Conservation (phyloP, 2,113 vertebrate genomes). For the Scolopax mira region DNA sequence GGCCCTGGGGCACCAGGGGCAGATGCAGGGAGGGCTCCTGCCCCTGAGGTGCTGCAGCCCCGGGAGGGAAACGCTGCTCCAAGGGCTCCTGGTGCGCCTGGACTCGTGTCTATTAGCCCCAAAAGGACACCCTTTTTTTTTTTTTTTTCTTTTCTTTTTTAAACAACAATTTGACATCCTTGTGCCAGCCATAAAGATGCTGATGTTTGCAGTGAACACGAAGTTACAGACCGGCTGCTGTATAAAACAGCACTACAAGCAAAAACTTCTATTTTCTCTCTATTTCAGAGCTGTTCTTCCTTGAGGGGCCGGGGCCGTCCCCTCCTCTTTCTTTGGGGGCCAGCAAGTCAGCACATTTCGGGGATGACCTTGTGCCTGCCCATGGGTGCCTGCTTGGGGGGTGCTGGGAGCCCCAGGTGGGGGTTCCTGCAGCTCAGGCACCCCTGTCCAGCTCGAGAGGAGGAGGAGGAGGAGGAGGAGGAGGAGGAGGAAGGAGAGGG, state of each 20-base stretch:
- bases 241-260: not conserved
- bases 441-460: accelerated
- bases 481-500: not conserved
- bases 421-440: not conserved
- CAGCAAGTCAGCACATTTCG: accelerated
- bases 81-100: too few species aligned
- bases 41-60: not conserved
- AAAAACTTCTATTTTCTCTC: not conserved
- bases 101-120: not conserved
- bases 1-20: not conserved
- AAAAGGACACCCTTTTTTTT: not conserved
- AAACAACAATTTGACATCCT: not conserved
- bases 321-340: not conserved
- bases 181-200: not conserved
- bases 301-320: accelerated
- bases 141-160: too few species aligned
- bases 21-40: not conserved
- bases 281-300: not conserved
- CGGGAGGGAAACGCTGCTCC: not conserved
- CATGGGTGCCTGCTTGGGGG: not conserved
- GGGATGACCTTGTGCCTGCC: not conserved
- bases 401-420: not conserved
- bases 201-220: not conserved
- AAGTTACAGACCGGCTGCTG: not conserved
- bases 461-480: not conserved